A percentile compares a stretch with the other conserved stretches of the same genome.
Evolutionary conservation across 2,888 invertebrate species (phyloP).

Genomic region (Luperina testacea): DNA sequence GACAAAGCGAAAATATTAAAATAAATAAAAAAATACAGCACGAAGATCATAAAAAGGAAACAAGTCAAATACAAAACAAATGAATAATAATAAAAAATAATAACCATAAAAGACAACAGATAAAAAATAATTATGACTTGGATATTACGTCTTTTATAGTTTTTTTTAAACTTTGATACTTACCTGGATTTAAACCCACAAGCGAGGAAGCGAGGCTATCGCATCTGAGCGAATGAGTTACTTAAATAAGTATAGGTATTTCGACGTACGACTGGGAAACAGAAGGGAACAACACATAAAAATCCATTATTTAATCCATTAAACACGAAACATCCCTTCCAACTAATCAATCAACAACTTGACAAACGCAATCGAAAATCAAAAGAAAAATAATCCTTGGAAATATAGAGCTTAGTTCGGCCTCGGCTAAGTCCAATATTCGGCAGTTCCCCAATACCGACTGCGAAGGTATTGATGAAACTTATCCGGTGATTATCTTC

Average conservation of each 20-base stretch:
- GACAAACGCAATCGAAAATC: slow-evolving; percentile 49
- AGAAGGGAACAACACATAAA: not conserved
- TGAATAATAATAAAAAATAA: no score
- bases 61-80: no score
- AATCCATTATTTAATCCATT: not conserved
- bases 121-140: no score
- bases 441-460: slow-evolving; percentile 28
- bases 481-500: slow-evolving; percentile 65
- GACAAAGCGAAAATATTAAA: no score
- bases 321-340: not conserved
- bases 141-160: no score
- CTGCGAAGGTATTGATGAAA: slow-evolving; percentile 62
- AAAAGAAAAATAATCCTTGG: slow-evolving; percentile 47
- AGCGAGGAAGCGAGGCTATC: not conserved
- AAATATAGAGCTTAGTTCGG: slow-evolving; percentile 27
- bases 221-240: not conserved
- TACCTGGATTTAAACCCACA: not conserved
- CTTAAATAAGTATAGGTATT: not conserved
- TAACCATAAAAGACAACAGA: no score
- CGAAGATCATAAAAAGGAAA: no score
- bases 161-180: not conserved
- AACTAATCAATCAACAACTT: slow-evolving; percentile 44
- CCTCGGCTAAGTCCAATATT: slow-evolving; percentile 38
- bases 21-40: no score
- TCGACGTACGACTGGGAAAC: not conserved